Evolutionary conservation across 2,888 invertebrate genomes (phyloP).

Genomic region (Mythimna vitellina): DNA sequence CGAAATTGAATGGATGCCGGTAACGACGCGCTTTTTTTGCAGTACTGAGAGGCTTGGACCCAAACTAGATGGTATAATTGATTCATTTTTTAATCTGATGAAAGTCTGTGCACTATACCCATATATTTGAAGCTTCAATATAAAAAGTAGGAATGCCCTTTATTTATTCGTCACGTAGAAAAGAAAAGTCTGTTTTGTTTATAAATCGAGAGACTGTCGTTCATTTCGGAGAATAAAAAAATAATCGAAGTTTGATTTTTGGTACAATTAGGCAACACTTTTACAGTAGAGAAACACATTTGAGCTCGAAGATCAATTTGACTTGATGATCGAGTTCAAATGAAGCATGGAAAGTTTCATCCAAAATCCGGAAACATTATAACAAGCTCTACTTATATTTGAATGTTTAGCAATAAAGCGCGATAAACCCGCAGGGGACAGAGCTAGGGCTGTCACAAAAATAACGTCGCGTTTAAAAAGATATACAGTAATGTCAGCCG

Average conservation of each 20-base stretch:
- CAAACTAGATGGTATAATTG: slow-evolving; percentile 35
- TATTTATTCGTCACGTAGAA: neutral
- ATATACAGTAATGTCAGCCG: slow-evolving; percentile 82
- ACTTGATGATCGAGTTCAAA: too few relatives aligned
- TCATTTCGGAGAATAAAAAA: too few relatives aligned
- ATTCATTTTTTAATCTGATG: slow-evolving; percentile 18
- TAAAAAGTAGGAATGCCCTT: neutral
- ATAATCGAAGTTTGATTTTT: too few relatives aligned
- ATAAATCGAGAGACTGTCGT: neutral
- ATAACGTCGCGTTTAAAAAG: slow-evolving; percentile 87
- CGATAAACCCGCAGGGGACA: slow-evolving; percentile 66
- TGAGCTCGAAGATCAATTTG: too few relatives aligned
- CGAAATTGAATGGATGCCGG: slow-evolving; percentile 83
- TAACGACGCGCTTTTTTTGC: slow-evolving; percentile 63
- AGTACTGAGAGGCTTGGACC: slow-evolving; percentile 49
- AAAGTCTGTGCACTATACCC: neutral
- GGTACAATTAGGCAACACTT: too few relatives aligned
- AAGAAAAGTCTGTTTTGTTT: neutral
- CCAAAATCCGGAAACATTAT: slow-evolving; percentile 29
- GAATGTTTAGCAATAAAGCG: slow-evolving; percentile 68
- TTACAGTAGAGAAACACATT: too few relatives aligned
- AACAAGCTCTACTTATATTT: slow-evolving; percentile 54
- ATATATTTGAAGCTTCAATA: neutral
- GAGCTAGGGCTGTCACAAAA: slow-evolving; percentile 83
- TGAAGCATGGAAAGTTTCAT: neutral